Evolutionary conservation across 1,140 invertebrate species (phyloP).

Genomic region (Drosophila obscura): DNA sequence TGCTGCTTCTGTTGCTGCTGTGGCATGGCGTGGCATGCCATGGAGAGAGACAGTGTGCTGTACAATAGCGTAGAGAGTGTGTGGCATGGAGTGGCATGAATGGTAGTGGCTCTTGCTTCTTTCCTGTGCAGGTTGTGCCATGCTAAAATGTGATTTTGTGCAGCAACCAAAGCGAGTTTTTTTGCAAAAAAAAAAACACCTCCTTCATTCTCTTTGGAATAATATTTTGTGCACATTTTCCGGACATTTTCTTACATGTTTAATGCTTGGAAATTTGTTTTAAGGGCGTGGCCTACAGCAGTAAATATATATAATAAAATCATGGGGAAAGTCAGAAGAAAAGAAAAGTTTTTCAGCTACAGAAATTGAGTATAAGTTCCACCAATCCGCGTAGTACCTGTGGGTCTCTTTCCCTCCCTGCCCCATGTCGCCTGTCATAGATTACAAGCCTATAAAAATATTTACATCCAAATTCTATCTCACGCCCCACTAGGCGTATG

Average conservation of each 20-base stretch:
- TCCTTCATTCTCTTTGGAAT: not conserved
- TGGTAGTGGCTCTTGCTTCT: slow-evolving; percentile 22
- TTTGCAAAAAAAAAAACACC: too few relatives aligned
- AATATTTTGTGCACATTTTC: not conserved
- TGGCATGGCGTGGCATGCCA: not conserved
- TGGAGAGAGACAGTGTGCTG: too few relatives aligned
- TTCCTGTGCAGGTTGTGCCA: slow-evolving; percentile 5
- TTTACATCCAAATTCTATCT: slow-evolving; percentile 7
- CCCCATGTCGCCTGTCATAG: slow-evolving; percentile 12
- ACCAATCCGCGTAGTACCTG: not conserved
- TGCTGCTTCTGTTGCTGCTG: not conserved
- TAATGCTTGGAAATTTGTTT: too few relatives aligned
- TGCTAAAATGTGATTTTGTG: slow-evolving; percentile 32
- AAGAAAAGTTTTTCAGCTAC: not conserved
- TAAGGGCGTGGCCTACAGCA: too few relatives aligned
- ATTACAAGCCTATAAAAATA: slow-evolving; percentile 41
- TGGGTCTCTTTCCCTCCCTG: not conserved
- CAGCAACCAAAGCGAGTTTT: slow-evolving; percentile 3
- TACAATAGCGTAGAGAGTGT: not conserved
- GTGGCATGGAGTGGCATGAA: slow-evolving; percentile 30
- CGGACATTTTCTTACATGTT: not conserved
- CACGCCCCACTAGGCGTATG: slow-evolving; percentile 61
- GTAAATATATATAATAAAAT: too few relatives aligned
- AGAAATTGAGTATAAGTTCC: not conserved
- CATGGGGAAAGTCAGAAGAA: too few relatives aligned